Base-by-base conservation (phyloP, 2,888 invertebrate genomes). In the Scaptomyza polygonia region DNA sequence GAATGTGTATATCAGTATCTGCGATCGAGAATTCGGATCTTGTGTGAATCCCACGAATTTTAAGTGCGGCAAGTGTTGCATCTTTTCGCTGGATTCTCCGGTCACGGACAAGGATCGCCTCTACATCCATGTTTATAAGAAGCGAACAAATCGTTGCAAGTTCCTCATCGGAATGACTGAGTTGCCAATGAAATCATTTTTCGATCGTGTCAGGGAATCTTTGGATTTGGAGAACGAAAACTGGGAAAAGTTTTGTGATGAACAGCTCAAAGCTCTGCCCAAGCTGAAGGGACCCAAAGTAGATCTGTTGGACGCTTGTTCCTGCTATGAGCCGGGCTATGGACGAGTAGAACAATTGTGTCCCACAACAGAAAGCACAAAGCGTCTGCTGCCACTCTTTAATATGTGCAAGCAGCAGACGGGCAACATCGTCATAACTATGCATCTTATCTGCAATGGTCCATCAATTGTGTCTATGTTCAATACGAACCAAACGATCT, bases 381-480 rank as follows among this genome's bases (percentile, higher is more conserved):
- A 92, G 56, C 88, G 90, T 7, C 58, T 92, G 21, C 47, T 92
- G 43, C 89, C 91, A 0, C 72, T 91, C 0, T 90, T 89, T 49
- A 91, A 91, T 74, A 77, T 89, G 43, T 89, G 85, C 48, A 79
- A 80, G 45, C 72, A 86, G 45, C 90, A 90, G 69, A 91, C 91
- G 1, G 91, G 91, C 2, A 91, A 91, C 61, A 82, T 91, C 14
- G 89, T 91, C 9, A 43, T 92, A 2, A 82, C 90, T 12, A 86
- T 91, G 77, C 86, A 91, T 3, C 57, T 91, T 18, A 86, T 91
- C 1, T 91, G 91, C 67, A 90, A 91, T 79, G 91, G 91, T 0
- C 91, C 90, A 1, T 71, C 88, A 0, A 89, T 91, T 42, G 89
- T 91, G 0, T 89, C 89, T 1, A 67, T 86, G n/a, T 91, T 91